Conservation (phyloP, 2,888 invertebrate genomes). For the Gastrophysa polygoni region DNA sequence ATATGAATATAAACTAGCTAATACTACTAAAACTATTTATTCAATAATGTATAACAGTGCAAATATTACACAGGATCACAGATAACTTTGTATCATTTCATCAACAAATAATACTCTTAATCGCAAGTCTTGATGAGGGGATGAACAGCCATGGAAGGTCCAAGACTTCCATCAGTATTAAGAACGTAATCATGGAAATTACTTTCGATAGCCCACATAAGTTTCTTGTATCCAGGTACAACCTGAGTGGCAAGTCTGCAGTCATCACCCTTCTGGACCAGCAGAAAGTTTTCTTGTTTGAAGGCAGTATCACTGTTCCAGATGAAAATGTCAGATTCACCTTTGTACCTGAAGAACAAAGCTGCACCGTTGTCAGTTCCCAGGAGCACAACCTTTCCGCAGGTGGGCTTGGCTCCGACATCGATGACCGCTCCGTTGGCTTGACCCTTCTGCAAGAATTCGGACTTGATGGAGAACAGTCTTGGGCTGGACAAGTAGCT, state of each 20-base stretch:
- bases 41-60: slow-evolving; percentile 18
- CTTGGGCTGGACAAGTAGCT: slow-evolving; percentile 62
- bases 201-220: slow-evolving; percentile 68
- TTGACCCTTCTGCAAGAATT: slow-evolving; percentile 62
- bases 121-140: slow-evolving; percentile 63
- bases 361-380: slow-evolving; percentile 67
- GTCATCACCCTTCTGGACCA: slow-evolving; percentile 64
- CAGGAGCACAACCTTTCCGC: slow-evolving; percentile 62
- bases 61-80: slow-evolving; percentile 34
- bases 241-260: slow-evolving; percentile 67
- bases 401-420: slow-evolving; percentile 59
- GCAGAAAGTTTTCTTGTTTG: slow-evolving; percentile 62
- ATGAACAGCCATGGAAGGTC: slow-evolving; percentile 66
- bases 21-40: slow-evolving; percentile 20
- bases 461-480: slow-evolving; percentile 64
- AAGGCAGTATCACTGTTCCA: slow-evolving; percentile 68
- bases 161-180: slow-evolving; percentile 66
- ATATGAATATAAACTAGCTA: background rate
- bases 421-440: slow-evolving; percentile 64
- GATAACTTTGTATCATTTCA: slow-evolving; percentile 13
- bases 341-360: slow-evolving; percentile 68
- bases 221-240: slow-evolving; percentile 55
- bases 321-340: slow-evolving; percentile 67
- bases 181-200: slow-evolving; percentile 70
- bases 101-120: slow-evolving; percentile 30